Evolutionary conservation across 2,797 vertebrate genomes (phyloP).

Genomic region (Lithobates pipiens): DNA sequence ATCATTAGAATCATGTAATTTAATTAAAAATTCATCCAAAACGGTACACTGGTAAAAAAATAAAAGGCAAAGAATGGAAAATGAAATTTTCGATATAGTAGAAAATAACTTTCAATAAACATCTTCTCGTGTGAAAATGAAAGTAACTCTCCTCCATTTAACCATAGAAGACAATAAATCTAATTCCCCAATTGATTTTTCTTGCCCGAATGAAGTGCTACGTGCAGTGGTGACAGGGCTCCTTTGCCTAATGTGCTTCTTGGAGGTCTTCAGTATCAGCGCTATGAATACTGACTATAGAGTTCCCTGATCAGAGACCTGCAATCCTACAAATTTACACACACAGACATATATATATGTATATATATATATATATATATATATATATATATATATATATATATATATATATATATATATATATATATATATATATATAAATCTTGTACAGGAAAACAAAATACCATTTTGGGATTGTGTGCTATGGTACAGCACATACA

Average conservation of each 20-base stretch:
- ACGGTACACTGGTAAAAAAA: neutral
- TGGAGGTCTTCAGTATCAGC: neutral
- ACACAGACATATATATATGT: neutral
- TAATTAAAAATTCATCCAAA: neutral
- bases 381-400: neutral
- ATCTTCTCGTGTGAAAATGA: conserved; percentile 74
- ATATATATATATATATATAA: neutral
- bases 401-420: neutral
- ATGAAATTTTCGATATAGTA: neutral
- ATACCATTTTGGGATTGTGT: too few relatives aligned
- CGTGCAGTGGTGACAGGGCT: conserved; percentile 68
- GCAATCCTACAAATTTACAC: too few relatives aligned
- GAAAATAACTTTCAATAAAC: conserved; percentile 16
- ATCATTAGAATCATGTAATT: neutral
- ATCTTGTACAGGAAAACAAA: neutral
- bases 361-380: neutral
- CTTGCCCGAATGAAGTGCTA: conserved; percentile 72
- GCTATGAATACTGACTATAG: too few relatives aligned
- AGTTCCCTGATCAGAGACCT: too few relatives aligned
- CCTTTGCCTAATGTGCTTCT: neutral
- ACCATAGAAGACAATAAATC: conserved; percentile 77
- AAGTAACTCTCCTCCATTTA: conserved; percentile 78
- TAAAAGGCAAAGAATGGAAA: neutral
- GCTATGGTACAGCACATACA: too few relatives aligned
- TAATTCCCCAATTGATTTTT: conserved; percentile 78